Percentiles rank a stretch among this genome's conserved stretches.
Conservation (phyloP, 2,113 vertebrate species). For the Pholis gunnellus region DNA sequence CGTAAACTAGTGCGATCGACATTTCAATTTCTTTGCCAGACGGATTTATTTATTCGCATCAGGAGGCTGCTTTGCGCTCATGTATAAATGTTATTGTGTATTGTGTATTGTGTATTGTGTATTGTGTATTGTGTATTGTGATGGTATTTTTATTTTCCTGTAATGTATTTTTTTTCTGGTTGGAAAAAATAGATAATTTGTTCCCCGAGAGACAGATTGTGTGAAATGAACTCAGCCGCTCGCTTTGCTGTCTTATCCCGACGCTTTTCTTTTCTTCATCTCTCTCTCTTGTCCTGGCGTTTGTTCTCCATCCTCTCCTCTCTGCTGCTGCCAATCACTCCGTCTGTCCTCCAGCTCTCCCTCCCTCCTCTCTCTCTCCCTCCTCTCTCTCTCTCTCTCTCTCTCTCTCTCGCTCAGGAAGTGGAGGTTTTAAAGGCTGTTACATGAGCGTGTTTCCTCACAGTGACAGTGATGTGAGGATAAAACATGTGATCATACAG, state of each 20-base stretch:
- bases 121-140: neutral
- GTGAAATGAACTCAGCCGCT: constrained; percentile 39
- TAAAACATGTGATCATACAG: constrained; percentile 24
- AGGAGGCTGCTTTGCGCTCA: constrained; percentile 12
- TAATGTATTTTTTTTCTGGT: constrained; percentile 33
- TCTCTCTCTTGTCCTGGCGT: neutral
- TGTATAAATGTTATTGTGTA: constrained; percentile 7
- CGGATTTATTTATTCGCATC: constrained; percentile 6
- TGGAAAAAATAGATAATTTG: constrained; percentile 27
- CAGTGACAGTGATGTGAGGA: constrained; percentile 16
- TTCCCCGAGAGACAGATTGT: constrained; percentile 46
- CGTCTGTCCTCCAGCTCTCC: constrained; percentile 24
- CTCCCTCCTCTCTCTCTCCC: neutral
- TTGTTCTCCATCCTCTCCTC: neutral
- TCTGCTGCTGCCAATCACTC: constrained; percentile 25
- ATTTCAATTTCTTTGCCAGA: constrained; percentile 21
- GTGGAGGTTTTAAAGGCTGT: constrained; percentile 1
- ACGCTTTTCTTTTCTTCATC: neutral
- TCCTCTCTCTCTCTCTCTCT: neutral
- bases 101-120: constrained; percentile 16
- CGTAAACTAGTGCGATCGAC: neutral
- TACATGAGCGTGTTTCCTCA: constrained; percentile 30
- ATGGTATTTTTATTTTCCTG: constrained; percentile 38
- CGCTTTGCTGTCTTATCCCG: neutral
- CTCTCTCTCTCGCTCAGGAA: constrained; percentile 1